Percentiles rank a stretch among this genome's conserved stretches.
phyloP scores from a whole-genome alignment of 1,140 invertebrate species.

The Tetragnatha versicolor region DNA sequence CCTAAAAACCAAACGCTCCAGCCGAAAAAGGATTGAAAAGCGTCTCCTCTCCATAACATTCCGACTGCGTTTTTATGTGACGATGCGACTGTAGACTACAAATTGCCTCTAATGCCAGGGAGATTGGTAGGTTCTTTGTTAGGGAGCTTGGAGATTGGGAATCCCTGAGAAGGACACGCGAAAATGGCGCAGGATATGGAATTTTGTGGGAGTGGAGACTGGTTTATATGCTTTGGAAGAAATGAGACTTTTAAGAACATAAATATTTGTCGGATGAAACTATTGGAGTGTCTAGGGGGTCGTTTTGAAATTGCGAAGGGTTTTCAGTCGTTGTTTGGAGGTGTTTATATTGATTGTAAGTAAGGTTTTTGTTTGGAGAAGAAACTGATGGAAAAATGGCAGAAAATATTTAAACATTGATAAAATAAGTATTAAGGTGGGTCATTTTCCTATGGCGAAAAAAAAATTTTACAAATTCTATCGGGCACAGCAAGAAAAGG shows the following conservation, averaged over 20 bases:
- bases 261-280: not conserved
- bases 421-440: no score
- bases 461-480: no score
- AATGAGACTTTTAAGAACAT: constrained; percentile 18
- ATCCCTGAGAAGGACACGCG: constrained; percentile 5
- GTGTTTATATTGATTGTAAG: not conserved
- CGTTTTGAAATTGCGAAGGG: not conserved
- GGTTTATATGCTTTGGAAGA: constrained; percentile 18
- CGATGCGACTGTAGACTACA: not conserved
- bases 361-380: no score
- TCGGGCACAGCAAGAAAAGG: no score
- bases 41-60: no score
- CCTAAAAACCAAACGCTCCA: not conserved
- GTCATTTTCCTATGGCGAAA: no score
- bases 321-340: not conserved
- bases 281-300: not conserved
- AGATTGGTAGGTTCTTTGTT: constrained; percentile 1
- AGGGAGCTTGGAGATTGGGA: constrained; percentile 20
- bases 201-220: not conserved
- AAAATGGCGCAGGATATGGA: constrained; percentile 17
- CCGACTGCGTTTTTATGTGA: constrained; percentile 11
- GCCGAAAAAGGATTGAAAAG: not conserved
- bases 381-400: no score
- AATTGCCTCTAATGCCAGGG: not conserved
- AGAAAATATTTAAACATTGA: no score